These are phyloP conservation scores for Genyomyrus donnyi DNA, from an alignment of 2,113 vertebrate species.

Conservation along the genomic window DNA sequence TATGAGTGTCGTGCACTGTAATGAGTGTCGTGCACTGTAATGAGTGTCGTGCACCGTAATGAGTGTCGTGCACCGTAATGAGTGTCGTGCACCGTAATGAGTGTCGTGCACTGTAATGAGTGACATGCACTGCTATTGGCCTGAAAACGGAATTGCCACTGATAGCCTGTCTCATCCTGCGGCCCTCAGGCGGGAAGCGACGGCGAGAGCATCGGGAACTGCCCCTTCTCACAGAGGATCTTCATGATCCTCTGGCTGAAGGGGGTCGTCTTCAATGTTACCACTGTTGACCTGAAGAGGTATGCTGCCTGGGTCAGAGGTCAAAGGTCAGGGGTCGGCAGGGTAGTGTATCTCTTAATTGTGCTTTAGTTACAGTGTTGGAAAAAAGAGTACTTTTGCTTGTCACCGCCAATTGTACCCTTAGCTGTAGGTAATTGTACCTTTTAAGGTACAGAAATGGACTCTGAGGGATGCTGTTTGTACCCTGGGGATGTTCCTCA, in stretches of 20 bases:
- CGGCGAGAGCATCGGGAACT: conserved; percentile 96
- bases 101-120: no score
- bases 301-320: conserved; percentile 41
- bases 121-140: not conserved
- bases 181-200: conserved; percentile 77
- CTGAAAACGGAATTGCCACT: not conserved
- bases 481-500: no score
- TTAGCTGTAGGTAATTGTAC: no score
- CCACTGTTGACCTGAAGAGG: conserved; percentile 96
- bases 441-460: no score
- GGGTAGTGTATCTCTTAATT: not conserved
- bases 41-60: no score
- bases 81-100: no score
- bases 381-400: no score
- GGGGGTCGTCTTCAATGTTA: conserved; percentile 97
- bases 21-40: no score
- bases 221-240: conserved; percentile 93
- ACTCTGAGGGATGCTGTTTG: no score
- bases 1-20: not conserved
- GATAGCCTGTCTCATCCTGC: not conserved
- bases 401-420: no score
- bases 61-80: not conserved
- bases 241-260: conserved; percentile 99
- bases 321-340: not conserved
- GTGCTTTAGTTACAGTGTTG: not conserved